phyloP scores from a whole-genome alignment of 2,888 invertebrate genomes.

The Amblyjoppa proteus region DNA sequence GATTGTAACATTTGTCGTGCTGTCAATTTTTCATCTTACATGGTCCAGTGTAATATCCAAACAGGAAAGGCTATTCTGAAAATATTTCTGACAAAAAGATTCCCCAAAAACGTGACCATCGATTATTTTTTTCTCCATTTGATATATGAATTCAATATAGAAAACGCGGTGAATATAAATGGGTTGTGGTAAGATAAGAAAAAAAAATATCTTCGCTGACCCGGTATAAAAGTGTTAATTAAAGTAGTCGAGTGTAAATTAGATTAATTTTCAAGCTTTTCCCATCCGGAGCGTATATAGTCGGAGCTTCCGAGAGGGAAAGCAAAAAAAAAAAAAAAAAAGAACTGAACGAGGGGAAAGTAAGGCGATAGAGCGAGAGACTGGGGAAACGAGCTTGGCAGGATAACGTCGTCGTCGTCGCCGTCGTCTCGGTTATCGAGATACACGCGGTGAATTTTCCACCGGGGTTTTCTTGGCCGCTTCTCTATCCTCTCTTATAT shows the following conservation, averaged over 20 bases:
- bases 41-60: too few species aligned
- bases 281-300: slow-evolving; percentile 13
- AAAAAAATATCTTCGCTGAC: neutral
- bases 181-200: neutral
- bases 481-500: slow-evolving; percentile 42
- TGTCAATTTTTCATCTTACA: neutral
- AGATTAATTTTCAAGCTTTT: slow-evolving; percentile 39
- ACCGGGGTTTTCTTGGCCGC: slow-evolving; percentile 32
- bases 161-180: slow-evolving; percentile 2
- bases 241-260: slow-evolving; percentile 51
- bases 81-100: neutral
- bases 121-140: neutral
- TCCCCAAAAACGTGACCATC: neutral
- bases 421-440: slow-evolving; percentile 55
- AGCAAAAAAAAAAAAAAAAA: neutral
- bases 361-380: slow-evolving; percentile 21
- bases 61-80: neutral
- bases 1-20: neutral
- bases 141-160: neutral
- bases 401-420: slow-evolving; percentile 53
- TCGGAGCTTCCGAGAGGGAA: neutral
- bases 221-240: slow-evolving; percentile 39
- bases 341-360: neutral
- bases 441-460: slow-evolving; percentile 63
- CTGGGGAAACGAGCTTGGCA: slow-evolving; percentile 39